A percentile compares a stretch with the other conserved stretches of the same genome.
Conservation (phyloP, 2,113 vertebrate species). For the Corynorhinus townsendii region DNA sequence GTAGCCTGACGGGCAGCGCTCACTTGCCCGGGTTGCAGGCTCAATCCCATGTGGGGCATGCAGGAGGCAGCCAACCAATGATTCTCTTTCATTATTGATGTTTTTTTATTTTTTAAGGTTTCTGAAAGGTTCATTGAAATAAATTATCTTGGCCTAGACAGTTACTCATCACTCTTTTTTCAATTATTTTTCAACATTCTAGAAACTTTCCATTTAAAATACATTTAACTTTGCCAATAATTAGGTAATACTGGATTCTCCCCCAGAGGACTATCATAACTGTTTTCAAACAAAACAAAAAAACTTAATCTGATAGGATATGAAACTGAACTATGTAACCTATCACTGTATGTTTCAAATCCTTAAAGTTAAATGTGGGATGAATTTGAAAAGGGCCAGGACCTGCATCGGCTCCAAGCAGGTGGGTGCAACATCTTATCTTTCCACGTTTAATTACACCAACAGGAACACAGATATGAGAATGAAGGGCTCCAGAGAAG, state of each 20-base stretch:
- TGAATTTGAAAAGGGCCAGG: slow-evolving; percentile 38
- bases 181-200: slow-evolving; percentile 70
- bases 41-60: too few species aligned
- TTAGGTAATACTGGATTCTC: slow-evolving; percentile 79
- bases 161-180: slow-evolving; percentile 46
- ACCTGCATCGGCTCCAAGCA: not conserved
- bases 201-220: slow-evolving; percentile 75
- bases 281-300: slow-evolving; percentile 67
- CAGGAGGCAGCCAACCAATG: too few species aligned
- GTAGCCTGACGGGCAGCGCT: too few species aligned
- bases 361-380: not conserved
- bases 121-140: slow-evolving; percentile 78
- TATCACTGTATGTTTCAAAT: slow-evolving; percentile 28
- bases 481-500: slow-evolving; percentile 53
- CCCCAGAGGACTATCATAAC: slow-evolving; percentile 68
- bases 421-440: not conserved
- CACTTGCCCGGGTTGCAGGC: too few species aligned
- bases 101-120: slow-evolving; percentile 73
- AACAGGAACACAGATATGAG: not conserved
- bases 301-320: slow-evolving; percentile 55
- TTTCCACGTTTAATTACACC: slow-evolving; percentile 28
- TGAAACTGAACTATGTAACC: slow-evolving; percentile 67
- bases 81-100: too few species aligned
- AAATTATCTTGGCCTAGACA: slow-evolving; percentile 80
- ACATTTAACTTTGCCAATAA: slow-evolving; percentile 72